Base-by-base conservation (phyloP, 1,140 invertebrate species). In the Rhagoletis zephyria region DNA sequence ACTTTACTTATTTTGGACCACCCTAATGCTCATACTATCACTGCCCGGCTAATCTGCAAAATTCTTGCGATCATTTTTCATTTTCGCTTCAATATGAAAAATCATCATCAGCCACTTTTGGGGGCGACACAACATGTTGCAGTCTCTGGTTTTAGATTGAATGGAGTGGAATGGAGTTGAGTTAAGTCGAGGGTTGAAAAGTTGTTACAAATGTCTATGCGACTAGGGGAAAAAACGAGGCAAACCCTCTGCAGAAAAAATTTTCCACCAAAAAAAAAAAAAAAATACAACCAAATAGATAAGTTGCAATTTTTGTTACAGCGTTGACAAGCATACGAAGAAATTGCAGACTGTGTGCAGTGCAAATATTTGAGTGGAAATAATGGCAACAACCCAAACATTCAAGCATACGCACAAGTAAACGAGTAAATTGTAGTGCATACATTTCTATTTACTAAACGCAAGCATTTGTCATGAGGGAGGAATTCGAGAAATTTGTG, bases 91-190 rank as follows among this genome's bases (percentile, higher is more conserved):
- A 30, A 81, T 81, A 81, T 81, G 74, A 81, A 81, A 81, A 81
- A 81, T 81, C 74, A 81, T 81, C 74, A 81, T 81, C 74, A 81
- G 74, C 74, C 74, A 81, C 74, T 81, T 81, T 81, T 56, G 74
- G 74, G 74, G 74, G 74, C 48, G 74, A 56, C 74, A 81, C 45
- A 81, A 56, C 45, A 81, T 81, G 74, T 56, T 81, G 74, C 74
- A 81, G 74, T 81, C 45, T 81, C 48, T 81, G 74, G 48, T 56
- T 81, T 81, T 56, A 51, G 30, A 30, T 30, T 30, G 30, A 30
- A 30, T 30, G 30, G 30, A 30, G 30, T 30, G 1, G 30, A 30
- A 1, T 30, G 30, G 30, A 30, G 30, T 30, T 30, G 30, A 56
- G 51, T 56, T 67, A 3, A 74, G 16, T 74, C 16, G 74, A 81